Conservation (phyloP, 1,140 invertebrate species). For the Caenorhabditis brenneri region DNA sequence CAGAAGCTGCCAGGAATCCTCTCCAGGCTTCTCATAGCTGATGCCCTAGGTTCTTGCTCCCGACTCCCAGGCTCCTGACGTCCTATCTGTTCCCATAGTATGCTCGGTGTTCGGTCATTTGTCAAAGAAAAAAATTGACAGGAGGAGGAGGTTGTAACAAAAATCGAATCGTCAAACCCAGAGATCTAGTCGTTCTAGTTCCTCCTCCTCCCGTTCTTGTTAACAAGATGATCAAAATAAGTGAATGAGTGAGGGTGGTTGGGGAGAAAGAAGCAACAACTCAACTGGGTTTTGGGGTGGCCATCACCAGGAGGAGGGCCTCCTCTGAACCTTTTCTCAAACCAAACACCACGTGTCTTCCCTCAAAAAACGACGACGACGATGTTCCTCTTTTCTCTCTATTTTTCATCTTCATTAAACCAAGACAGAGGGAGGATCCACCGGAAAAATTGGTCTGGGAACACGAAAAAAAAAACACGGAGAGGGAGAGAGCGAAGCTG, state of each 20-base stretch:
- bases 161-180: not conserved
- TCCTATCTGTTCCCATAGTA: too few relatives aligned
- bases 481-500: too few relatives aligned
- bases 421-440: not conserved
- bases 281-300: too few relatives aligned
- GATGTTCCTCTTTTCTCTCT: not conserved
- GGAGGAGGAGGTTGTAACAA: not conserved
- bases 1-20: too few relatives aligned
- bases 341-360: not conserved
- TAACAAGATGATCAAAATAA: not conserved
- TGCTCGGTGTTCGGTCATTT: not conserved
- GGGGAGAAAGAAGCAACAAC: not conserved
- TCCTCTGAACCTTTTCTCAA: too few relatives aligned
- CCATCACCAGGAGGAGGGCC: not conserved
- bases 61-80: too few relatives aligned
- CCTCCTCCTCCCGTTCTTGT: not conserved
- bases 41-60: too few relatives aligned
- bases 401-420: slow-evolving; percentile 21
- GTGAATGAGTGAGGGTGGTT: not conserved
- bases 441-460: not conserved
- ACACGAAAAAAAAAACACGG: too few relatives aligned
- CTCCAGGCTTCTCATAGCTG: too few relatives aligned
- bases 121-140: not conserved
- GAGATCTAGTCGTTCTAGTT: not conserved
- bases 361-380: not conserved